Percentiles rank a stretch among this genome's conserved stretches.
Evolutionary conservation across 2,113 vertebrate species (phyloP).

Genomic region (Cyrtonyx montezumae): DNA sequence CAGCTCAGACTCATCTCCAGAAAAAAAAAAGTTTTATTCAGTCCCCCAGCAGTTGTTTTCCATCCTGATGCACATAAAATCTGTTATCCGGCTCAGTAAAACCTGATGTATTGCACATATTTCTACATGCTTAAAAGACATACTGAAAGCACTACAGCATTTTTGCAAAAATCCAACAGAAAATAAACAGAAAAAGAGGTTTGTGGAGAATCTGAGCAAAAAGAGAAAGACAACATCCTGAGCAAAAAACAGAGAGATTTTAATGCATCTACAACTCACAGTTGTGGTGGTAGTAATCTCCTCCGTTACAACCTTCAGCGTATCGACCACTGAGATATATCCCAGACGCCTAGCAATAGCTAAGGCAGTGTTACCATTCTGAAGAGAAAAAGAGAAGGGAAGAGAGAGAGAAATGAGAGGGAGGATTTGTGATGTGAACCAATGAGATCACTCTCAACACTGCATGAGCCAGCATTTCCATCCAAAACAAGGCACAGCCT

Average conservation of each 20-base stretch:
- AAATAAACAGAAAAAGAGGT: neutral
- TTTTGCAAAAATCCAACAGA: neutral
- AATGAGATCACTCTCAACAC: conserved; percentile 75
- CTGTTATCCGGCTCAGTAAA: neutral
- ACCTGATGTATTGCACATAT: neutral
- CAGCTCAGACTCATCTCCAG: neutral
- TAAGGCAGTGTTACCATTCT: conserved; percentile 98
- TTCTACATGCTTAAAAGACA: neutral
- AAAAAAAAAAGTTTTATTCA: neutral
- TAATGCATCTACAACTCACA: conserved; percentile 76
- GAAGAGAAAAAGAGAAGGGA: conserved; percentile 43
- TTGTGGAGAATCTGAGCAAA: neutral
- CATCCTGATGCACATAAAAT: neutral
- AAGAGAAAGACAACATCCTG: neutral
- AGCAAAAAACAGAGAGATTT: neutral
- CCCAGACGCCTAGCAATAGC: conserved; percentile 95
- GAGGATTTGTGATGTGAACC: conserved; percentile 67
- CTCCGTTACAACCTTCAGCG: conserved; percentile 95
- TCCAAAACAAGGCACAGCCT: conserved; percentile 80
- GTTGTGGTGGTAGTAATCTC: conserved; percentile 95
- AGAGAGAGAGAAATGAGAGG: conserved; percentile 43
- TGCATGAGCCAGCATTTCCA: conserved; percentile 82
- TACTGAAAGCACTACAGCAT: neutral
- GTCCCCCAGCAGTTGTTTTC: neutral
- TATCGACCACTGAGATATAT: conserved; percentile 98